Evolutionary conservation across 2,888 invertebrate species (phyloP), one percentile per base, ranked within the genome.

Genomic region (Apoda limacodes): DNA sequence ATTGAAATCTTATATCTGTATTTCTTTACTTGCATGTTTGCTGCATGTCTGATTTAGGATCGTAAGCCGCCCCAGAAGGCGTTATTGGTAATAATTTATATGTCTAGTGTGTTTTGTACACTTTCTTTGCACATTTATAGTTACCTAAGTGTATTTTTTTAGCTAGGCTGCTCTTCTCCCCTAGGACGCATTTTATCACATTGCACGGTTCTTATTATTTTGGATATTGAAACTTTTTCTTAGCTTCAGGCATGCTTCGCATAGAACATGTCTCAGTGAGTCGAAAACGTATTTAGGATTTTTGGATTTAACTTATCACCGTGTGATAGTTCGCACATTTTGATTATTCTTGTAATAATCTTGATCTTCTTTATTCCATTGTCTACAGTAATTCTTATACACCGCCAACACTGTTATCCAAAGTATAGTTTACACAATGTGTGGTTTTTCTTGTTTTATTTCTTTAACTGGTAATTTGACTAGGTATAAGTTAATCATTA

Each of bases 131-230:
- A 80, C 76, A 72, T 75, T 72, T 60, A 17, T n/a, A n/a, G n/a
- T 63, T 76, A 76, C 75, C 71, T 60, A 67, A 55, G 55, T 69
- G 72, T 74, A 66, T 70, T 75, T 74, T 59, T 70, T 78, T 78
- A 75, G 75, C 75, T 75, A 78, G 72, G 76, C 74, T 57, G 74
- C 75, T 75, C 74, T 75, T 68, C 71, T 69, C 53, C 76, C 75
- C 71, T 52, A 68, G 71, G 62, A 52, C 63, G 74, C 75, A 76
- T 76, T 75, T 78, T 76, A 74, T 62, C 76, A 80, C 78, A 68
- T 65, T 60, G 78, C 80, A 78, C 80, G 75, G 68, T 76, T 80
- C 74, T 70, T 60, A 71, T 80, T 72, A 72, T 76, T 75, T 78
- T 60, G 56, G 51, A 60, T 42, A 52, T 42, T 56, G 55, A 54